Conservation (phyloP, 2,888 invertebrate genomes). For the Xestobium rufovillosum region DNA sequence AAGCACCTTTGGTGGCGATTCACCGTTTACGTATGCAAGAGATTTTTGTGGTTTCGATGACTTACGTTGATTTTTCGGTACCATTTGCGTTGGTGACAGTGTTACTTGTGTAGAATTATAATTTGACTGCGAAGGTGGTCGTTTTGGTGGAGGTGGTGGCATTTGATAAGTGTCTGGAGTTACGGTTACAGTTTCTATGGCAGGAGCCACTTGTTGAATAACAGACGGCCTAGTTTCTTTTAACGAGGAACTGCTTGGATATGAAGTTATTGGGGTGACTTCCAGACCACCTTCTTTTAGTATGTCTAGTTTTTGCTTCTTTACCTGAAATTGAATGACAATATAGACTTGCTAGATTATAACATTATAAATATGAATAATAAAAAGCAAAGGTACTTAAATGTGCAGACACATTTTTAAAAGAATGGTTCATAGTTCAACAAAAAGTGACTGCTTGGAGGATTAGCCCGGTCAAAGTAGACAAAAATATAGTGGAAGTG, state of each 20-base stretch:
- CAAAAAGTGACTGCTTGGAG: no score
- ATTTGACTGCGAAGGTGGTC: neutral
- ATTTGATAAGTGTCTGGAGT: slow-evolving; percentile 26
- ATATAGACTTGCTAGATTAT: slow-evolving; percentile 42
- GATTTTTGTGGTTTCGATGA: slow-evolving; percentile 26
- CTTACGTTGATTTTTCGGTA: no score
- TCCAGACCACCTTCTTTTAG: slow-evolving; percentile 67
- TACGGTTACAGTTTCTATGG: slow-evolving; percentile 17
- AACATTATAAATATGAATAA: no score
- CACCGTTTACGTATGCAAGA: slow-evolving; percentile 32
- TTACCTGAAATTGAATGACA: no score
- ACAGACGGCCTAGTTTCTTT: slow-evolving; percentile 37
- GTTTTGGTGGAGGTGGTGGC: slow-evolving; percentile 30
- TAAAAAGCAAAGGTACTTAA: no score
- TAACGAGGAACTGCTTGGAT: slow-evolving; percentile 28
- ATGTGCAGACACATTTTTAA: no score
- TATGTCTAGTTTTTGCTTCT: slow-evolving; percentile 65
- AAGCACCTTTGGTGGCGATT: slow-evolving; percentile 50
- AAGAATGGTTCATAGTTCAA: no score
- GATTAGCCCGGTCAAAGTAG: no score
- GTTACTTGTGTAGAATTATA: neutral
- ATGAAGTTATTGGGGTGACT: slow-evolving; percentile 56
- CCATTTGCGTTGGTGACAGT: no score
- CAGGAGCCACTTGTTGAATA: slow-evolving; percentile 30
- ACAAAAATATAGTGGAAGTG: no score